These are phyloP conservation scores for Acanthurus leucopareius DNA, from an alignment of 2,797 vertebrate genomes.

Conservation along the genomic window DNA sequence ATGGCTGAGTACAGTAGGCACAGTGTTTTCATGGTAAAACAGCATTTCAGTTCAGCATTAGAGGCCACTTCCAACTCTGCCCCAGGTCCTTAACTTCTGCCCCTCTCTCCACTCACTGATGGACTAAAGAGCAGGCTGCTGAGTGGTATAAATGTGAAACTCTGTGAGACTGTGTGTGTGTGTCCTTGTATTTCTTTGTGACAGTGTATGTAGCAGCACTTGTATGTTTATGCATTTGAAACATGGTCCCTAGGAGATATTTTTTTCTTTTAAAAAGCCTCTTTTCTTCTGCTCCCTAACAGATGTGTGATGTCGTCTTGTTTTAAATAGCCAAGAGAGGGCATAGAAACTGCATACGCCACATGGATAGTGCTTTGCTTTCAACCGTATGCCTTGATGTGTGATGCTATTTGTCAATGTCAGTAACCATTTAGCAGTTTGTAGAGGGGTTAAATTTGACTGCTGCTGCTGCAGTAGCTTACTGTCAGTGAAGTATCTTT, in stretches of 20 bases:
- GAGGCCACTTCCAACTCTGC: slow-evolving; percentile 48
- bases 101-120: slow-evolving; percentile 36
- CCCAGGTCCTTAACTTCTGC: slow-evolving; percentile 50
- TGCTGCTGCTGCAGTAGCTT: slow-evolving; percentile 13
- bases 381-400: slow-evolving; percentile 61
- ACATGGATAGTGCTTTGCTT: slow-evolving; percentile 55
- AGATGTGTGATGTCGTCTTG: slow-evolving; percentile 76
- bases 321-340: slow-evolving; percentile 61
- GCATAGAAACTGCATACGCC: slow-evolving; percentile 49
- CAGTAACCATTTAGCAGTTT: slow-evolving; percentile 43
- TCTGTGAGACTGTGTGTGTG: slow-evolving; percentile 40
- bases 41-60: slow-evolving; percentile 48
- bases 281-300: slow-evolving; percentile 56
- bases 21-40: slow-evolving; percentile 50
- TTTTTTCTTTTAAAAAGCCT: slow-evolving; percentile 59
- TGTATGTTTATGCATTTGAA: slow-evolving; percentile 55
- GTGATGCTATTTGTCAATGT: slow-evolving; percentile 64
- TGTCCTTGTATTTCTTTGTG: slow-evolving; percentile 56
- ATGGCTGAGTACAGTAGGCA: slow-evolving; percentile 58
- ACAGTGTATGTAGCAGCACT: slow-evolving; percentile 37
- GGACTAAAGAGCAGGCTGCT: slow-evolving; percentile 47
- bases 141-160: slow-evolving; percentile 51
- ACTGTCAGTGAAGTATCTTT: neutral
- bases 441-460: slow-evolving; percentile 29
- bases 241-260: slow-evolving; percentile 50